Base-by-base conservation (phyloP, 1,140 invertebrate genomes). In the Drosophila azteca region DNA sequence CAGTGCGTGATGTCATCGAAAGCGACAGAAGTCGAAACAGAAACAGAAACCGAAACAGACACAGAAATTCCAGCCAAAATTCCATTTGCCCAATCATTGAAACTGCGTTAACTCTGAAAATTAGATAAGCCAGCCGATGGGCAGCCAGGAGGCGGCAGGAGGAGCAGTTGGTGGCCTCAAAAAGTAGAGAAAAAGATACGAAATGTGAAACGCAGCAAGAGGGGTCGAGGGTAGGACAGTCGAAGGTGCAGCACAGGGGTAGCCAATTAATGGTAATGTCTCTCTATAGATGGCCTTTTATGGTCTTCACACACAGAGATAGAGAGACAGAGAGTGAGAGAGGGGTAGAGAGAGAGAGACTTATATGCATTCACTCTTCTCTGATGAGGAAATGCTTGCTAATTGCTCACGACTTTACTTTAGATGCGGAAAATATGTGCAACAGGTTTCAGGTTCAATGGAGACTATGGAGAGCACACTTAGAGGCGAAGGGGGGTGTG, bases 371-470 rank as follows among this genome's bases (percentile, higher is more conserved):
- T 3, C 35, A 39, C 35, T 39, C 35, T 39, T 0, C 66, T 43
- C 66, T 43, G 52, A 67, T 72, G 62, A 77, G 79, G 68, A 81
- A 81, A 54, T 70, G 63, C 52, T 76, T 76, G 82, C 57, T 87
- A 85, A 85, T 85, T 88, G 79, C 66, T 64, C 78, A 76, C 75
- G 82, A 87, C 62, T 64, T 64, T 26, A 87, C 62, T 64, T 64
- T 26, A 17, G 57, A 87, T 76, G 83, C 82, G 82, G 82, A 87
- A 87, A 82, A 76, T 39, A 76, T 39, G 35, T 79, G 83, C 82
- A 87, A 87, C 82, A 87, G 83, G 83, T 87, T 79, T 82, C n/a
- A n/a, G n/a, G n/a, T 46, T 24, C 13, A 7, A 15, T 7, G 13
- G 22, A 0, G 24, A 4, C 17, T 20, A 20, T 20, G 17, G 17